phyloP scores from a whole-genome alignment of 2,113 vertebrate species.

The Platichthys flesus region DNA sequence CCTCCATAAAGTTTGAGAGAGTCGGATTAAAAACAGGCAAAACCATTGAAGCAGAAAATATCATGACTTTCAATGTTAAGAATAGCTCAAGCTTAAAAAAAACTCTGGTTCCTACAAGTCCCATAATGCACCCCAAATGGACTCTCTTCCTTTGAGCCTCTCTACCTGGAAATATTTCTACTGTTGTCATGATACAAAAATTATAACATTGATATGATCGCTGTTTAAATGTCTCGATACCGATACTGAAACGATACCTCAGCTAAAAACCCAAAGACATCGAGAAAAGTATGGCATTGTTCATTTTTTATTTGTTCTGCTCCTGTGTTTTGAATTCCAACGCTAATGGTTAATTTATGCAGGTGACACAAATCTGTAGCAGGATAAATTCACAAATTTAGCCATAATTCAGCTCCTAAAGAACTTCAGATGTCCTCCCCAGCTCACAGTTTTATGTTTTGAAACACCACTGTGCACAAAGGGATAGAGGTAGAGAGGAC shows the following conservation, averaged over 20 bases:
- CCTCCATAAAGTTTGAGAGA: background rate
- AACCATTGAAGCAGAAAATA: background rate
- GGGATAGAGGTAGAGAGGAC: conserved; percentile 18
- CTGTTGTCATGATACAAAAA: background rate
- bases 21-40: background rate
- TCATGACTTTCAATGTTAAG: too few species aligned
- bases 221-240: too few species aligned
- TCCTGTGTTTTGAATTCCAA: background rate
- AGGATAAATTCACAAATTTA: background rate
- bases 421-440: background rate
- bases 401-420: conserved; percentile 6
- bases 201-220: background rate
- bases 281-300: background rate
- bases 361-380: background rate
- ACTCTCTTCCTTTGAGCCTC: background rate
- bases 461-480: conserved; percentile 2
- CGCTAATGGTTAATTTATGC: background rate
- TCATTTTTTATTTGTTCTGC: background rate
- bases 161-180: background rate
- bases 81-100: too few species aligned
- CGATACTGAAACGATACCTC: background rate
- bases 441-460: conserved; percentile 11
- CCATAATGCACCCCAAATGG: background rate
- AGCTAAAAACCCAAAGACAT: background rate
- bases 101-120: background rate